These are phyloP conservation scores for Dromiciops gliroides DNA, from an alignment of 2,113 vertebrate genomes.

Conservation along the genomic window DNA sequence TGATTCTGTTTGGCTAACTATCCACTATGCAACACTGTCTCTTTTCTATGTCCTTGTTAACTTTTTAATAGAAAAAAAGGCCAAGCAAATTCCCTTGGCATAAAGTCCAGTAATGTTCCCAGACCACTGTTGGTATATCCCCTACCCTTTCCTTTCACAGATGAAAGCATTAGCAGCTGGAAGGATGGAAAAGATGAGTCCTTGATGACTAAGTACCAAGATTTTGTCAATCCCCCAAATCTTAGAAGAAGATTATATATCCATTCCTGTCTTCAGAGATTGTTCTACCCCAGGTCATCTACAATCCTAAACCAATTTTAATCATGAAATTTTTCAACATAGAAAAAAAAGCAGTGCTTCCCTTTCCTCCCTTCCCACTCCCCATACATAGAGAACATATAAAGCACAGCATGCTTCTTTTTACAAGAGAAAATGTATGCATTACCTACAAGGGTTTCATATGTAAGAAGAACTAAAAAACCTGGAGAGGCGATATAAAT, in stretches of 20 bases:
- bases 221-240: background rate
- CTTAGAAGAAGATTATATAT: constrained; percentile 9
- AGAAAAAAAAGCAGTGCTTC: fast-evolving
- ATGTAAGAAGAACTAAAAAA: background rate
- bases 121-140: background rate
- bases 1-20: background rate
- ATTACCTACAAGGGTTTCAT: background rate
- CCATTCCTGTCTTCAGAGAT: constrained; percentile 39
- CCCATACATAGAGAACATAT: background rate
- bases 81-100: background rate
- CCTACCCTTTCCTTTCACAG: background rate
- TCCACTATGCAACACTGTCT: background rate
- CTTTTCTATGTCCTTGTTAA: background rate
- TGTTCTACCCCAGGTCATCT: background rate
- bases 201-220: background rate
- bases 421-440: background rate
- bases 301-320: constrained; percentile 21
- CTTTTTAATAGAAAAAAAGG: background rate
- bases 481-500: constrained; percentile 22
- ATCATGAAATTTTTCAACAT: background rate
- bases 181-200: background rate
- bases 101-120: background rate
- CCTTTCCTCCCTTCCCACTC: background rate
- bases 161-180: background rate
- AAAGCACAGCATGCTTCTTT: background rate